Conservation (phyloP, 2,888 invertebrate species). For the Apamea crenata region DNA sequence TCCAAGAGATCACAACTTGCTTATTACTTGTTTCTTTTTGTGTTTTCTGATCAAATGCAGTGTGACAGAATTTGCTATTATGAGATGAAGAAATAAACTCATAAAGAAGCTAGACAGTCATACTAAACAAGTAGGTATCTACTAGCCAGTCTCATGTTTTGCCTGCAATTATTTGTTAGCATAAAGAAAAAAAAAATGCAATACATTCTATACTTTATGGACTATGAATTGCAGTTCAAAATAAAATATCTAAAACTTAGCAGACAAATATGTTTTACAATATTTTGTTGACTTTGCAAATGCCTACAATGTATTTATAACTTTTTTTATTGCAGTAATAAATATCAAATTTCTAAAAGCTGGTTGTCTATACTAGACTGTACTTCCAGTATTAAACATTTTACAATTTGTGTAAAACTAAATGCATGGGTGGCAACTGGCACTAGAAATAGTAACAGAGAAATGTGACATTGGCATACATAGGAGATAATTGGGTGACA, state of each 20-base stretch:
- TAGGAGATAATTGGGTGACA: constrained; percentile 13
- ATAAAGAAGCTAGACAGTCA: background rate
- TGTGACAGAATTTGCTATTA: background rate
- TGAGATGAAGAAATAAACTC: background rate
- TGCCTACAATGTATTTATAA: constrained; percentile 23
- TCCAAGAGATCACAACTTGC: background rate
- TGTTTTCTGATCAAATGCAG: constrained; percentile 1
- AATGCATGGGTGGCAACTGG: constrained; percentile 7
- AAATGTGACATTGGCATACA: constrained; percentile 11
- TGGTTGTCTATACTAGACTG: background rate
- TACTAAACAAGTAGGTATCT: background rate
- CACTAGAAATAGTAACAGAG: background rate
- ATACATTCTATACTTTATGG: background rate
- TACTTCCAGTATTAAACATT: background rate
- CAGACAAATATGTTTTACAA: background rate
- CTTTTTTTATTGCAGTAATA: background rate
- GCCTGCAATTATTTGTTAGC: background rate
- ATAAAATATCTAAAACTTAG: background rate
- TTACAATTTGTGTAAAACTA: constrained; percentile 9
- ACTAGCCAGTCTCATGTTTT: background rate
- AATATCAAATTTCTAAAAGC: constrained; percentile 19
- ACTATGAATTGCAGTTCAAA: background rate
- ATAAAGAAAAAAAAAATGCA: background rate
- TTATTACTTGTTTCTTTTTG: background rate
- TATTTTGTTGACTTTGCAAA: constrained; percentile 27